Evolutionary conservation across 2,888 invertebrate species (phyloP).

Genomic region (Arrhopalites spinosus): DNA sequence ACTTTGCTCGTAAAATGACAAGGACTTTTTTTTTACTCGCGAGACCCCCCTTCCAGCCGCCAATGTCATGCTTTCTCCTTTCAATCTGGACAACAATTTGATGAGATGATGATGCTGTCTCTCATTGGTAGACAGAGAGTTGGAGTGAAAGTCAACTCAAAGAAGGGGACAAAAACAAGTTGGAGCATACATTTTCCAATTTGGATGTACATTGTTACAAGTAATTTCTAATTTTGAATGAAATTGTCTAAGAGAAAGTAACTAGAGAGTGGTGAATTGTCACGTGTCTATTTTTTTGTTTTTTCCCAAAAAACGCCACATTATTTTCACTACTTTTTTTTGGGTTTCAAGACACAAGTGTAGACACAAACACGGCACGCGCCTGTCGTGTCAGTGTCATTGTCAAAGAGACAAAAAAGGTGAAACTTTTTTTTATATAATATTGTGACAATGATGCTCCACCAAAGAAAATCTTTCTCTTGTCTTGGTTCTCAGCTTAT

Average conservation of each 20-base stretch:
- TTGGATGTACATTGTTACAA: not conserved
- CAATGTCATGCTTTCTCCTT: not conserved
- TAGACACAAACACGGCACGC: no score
- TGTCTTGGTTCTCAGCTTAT: not conserved
- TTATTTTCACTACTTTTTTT: no score
- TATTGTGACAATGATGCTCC: no score
- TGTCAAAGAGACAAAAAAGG: no score
- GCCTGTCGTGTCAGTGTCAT: no score
- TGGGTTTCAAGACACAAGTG: no score
- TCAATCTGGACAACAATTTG: not conserved
- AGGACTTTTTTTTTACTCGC: not conserved
- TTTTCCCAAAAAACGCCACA: no score
- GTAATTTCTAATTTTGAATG: not conserved
- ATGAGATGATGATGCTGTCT: not conserved
- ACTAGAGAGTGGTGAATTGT: no score
- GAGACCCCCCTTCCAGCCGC: not conserved
- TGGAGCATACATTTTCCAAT: not conserved
- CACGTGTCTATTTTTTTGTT: no score
- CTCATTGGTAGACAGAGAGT: not conserved
- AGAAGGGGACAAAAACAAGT: not conserved
- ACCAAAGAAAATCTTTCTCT: not conserved
- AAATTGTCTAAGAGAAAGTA: no score
- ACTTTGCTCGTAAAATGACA: conserved; percentile 28
- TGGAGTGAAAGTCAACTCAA: not conserved
- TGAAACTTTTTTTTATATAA: not conserved